Evolutionary conservation across 2,113 vertebrate species (phyloP).

Genomic region (Bostrychus sinensis): DNA sequence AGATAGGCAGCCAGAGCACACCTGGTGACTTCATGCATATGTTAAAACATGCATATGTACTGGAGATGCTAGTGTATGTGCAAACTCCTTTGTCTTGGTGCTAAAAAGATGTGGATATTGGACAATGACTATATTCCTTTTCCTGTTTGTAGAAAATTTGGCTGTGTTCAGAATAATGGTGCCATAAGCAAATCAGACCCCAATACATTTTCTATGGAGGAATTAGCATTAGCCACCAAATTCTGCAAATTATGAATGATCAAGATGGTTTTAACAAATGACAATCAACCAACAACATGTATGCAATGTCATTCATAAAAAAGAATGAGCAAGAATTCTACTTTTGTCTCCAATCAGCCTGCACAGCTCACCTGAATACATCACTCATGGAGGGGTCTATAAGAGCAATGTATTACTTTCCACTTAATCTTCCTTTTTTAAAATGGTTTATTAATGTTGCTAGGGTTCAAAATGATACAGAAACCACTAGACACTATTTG

Average conservation of each 20-base stretch:
- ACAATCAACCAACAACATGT: too few species aligned
- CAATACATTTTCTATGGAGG: too few species aligned
- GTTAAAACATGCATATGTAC: slow-evolving; percentile 7
- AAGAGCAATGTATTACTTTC: not conserved
- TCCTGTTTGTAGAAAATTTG: not conserved
- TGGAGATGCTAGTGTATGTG: not conserved
- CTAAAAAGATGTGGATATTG: not conserved
- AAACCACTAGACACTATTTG: not conserved
- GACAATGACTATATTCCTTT: not conserved
- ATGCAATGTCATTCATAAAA: too few species aligned
- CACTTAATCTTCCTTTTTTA: not conserved
- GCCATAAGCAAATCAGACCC: not conserved
- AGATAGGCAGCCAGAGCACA: slow-evolving; percentile 9
- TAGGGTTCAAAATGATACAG: not conserved
- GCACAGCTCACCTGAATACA: not conserved
- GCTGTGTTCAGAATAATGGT: not conserved
- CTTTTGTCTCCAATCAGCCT: too few species aligned
- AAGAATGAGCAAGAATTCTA: too few species aligned
- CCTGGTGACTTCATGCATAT: slow-evolving; percentile 7
- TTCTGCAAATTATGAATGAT: too few species aligned
- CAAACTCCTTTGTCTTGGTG: not conserved
- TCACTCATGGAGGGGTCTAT: not conserved
- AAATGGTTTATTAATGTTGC: not conserved
- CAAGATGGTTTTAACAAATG: too few species aligned
- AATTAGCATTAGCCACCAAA: too few species aligned